A percentile compares a stretch with the other conserved stretches of the same genome.
These are phyloP conservation scores for Seira ritae DNA, from an alignment of 2,888 invertebrate genomes.

Conservation along the genomic window DNA sequence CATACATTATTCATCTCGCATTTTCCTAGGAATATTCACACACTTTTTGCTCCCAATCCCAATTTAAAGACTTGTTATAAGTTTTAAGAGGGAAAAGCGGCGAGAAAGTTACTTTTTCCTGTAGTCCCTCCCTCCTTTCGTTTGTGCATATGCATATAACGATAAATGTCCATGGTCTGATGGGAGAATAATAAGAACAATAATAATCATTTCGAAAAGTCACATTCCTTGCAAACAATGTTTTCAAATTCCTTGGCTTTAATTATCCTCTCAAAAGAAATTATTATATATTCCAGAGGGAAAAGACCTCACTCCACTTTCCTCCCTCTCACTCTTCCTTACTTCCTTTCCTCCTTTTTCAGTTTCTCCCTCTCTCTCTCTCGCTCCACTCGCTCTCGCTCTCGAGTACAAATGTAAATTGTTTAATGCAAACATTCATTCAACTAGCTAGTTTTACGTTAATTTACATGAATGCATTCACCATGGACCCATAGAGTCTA, in stretches of 20 bases:
- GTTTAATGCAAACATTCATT: conserved; percentile 61
- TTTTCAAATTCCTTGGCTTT: conserved; percentile 35
- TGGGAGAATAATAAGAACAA: conserved; percentile 39
- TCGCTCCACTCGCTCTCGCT: too few relatives aligned
- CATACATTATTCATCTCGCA: too few relatives aligned
- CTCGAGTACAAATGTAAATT: conserved; percentile 60
- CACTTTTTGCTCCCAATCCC: too few relatives aligned
- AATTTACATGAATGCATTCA: conserved; percentile 60
- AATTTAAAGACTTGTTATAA: too few relatives aligned
- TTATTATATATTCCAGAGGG: conserved; percentile 24
- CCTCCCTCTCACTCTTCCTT: too few relatives aligned
- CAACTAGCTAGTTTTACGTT: conserved; percentile 55
- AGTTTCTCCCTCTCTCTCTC: background rate
- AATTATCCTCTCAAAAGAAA: conserved; percentile 59
- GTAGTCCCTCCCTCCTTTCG: too few relatives aligned
- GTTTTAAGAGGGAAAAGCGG: too few relatives aligned
- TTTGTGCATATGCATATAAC: conserved; percentile 20
- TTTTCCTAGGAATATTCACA: too few relatives aligned
- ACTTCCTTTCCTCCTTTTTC: too few relatives aligned
- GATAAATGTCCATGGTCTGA: background rate
- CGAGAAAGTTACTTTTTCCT: too few relatives aligned
- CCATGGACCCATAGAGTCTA: background rate
- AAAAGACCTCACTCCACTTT: conserved; percentile 2
- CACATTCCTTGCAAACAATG: conserved; percentile 37
- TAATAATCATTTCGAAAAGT: conserved; percentile 48